Base-by-base conservation (phyloP, 1,140 invertebrate species). In the Plutomurus gul region DNA sequence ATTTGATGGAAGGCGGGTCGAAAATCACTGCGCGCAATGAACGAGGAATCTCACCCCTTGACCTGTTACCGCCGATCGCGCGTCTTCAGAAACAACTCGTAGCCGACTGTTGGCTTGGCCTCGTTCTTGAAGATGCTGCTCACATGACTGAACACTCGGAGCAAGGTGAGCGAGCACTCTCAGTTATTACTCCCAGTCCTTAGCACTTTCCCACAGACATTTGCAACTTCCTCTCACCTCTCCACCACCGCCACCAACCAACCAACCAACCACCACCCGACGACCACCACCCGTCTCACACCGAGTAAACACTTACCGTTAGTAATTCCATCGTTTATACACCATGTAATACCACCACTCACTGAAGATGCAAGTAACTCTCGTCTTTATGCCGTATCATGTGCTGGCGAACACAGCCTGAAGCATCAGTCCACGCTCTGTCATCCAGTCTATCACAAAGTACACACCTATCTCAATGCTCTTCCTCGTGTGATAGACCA, bases 1-100 rank as follows among this genome's bases (percentile, higher is more conserved):
- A 88, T 77, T 85, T 91, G 71, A 82, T 91, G 74, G 87, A 89
- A 82, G 85, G 86, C 71, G 89, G 90, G 37, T 89, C 87, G 7
- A 86, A 87, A 81, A 87, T 90, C 36, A 84, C 86, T 30, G 71
- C 86, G 10, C 82, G 81, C 13, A 90, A 90, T 84, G 84, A 86
- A 8, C 81, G 84, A 11, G 87, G 87, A 0, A 85, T 88, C 25
- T 84, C 86, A 37, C 87, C 90, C 0, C 85, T 87, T 1, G 86
- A 89, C 73, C 84, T 90, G 20, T 83, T 85, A 1, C 85, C 87
- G 3, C 85, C 88, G n/a, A 85, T 90, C 70, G 82, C 83, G n/a
- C 81, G 85, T 5, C 84, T 90, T 18, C 88, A 90, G 79, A 84
- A 86, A 75, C 86, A 87, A 74, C 84, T 88, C 82, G 84, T 88